Evolutionary conservation across 1,140 invertebrate species (phyloP).

Genomic region (Lepidotrigona ventralis): DNA sequence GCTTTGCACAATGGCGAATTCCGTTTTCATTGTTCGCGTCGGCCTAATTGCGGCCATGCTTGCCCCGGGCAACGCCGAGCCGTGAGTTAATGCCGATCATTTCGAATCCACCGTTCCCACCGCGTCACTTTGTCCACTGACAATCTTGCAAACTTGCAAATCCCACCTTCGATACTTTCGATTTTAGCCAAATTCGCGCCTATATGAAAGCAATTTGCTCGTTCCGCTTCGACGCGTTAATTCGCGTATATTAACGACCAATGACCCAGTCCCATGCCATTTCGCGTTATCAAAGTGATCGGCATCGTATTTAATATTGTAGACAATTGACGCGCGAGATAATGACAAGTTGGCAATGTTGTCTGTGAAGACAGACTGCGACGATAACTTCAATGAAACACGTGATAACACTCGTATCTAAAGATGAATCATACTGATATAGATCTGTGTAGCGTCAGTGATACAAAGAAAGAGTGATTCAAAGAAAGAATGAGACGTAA

Average conservation of each 20-base stretch:
- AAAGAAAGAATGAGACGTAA: no score
- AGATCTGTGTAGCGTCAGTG: not conserved
- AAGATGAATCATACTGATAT: not conserved
- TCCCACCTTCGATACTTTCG: not conserved
- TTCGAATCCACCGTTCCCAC: not conserved
- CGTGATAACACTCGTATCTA: not conserved
- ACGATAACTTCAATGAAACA: not conserved
- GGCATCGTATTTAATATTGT: not conserved
- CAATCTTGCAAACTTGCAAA: not conserved
- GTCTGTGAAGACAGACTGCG: not conserved
- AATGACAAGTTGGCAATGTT: not conserved
- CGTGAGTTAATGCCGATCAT: constrained; percentile 1
- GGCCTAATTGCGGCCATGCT: constrained; percentile 39
- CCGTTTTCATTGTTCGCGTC: constrained; percentile 32
- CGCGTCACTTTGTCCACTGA: no score
- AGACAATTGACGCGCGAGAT: not conserved
- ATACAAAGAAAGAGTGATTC: not conserved
- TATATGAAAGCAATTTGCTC: not conserved
- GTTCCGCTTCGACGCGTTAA: not conserved
- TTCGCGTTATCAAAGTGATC: not conserved
- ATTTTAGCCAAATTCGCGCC: not conserved
- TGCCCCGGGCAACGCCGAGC: constrained; percentile 10
- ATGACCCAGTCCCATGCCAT: not conserved
- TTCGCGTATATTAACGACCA: not conserved
- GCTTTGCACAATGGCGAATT: constrained; percentile 51